Evolutionary conservation across 2,888 invertebrate genomes (phyloP).

Genomic region (Aphidius colemani): DNA sequence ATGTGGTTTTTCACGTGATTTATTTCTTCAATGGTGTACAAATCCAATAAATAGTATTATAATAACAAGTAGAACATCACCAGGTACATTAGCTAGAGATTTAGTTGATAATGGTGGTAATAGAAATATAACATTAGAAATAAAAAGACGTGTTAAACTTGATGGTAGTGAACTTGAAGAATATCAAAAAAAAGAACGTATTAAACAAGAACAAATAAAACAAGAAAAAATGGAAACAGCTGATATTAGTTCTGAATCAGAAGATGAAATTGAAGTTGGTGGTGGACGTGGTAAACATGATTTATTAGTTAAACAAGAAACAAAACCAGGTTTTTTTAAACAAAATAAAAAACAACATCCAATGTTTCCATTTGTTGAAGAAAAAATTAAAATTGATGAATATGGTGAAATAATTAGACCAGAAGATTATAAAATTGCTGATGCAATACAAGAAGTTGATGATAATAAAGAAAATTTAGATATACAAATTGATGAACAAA

Average conservation of each 20-base stretch:
- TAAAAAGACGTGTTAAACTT: conserved; percentile 72
- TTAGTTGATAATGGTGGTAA: conserved; percentile 78
- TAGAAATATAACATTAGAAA: conserved; percentile 72
- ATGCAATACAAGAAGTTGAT: conserved; percentile 69
- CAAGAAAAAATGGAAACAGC: conserved; percentile 66
- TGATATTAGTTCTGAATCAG: conserved; percentile 80
- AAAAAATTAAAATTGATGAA: conserved; percentile 89
- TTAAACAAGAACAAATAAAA: conserved; percentile 61
- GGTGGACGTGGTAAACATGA: conserved; percentile 82
- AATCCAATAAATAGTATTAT: conserved; percentile 93
- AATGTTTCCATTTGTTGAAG: conserved; percentile 95
- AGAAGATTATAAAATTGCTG: conserved; percentile 88
- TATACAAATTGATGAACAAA: conserved; percentile 69
- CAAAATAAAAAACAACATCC: conserved; percentile 90
- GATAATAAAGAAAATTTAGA: conserved; percentile 72
- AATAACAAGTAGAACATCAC: conserved; percentile 84
- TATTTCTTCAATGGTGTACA: conserved; percentile 92
- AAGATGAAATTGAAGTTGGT: conserved; percentile 82
- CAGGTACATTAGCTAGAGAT: conserved; percentile 80
- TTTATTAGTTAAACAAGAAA: conserved; percentile 80
- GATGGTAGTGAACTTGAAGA: conserved; percentile 82
- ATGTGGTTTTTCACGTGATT: conserved; percentile 90
- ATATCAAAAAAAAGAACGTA: conserved; percentile 70
- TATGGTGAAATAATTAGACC: conserved; percentile 95
- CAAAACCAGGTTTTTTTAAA: conserved; percentile 80